Evolutionary conservation across 53 echinoderm and acorn worm genomes (phyloP), one percentile per base, ranked within the genome.

Genomic region (Holothuria scabra): DNA sequence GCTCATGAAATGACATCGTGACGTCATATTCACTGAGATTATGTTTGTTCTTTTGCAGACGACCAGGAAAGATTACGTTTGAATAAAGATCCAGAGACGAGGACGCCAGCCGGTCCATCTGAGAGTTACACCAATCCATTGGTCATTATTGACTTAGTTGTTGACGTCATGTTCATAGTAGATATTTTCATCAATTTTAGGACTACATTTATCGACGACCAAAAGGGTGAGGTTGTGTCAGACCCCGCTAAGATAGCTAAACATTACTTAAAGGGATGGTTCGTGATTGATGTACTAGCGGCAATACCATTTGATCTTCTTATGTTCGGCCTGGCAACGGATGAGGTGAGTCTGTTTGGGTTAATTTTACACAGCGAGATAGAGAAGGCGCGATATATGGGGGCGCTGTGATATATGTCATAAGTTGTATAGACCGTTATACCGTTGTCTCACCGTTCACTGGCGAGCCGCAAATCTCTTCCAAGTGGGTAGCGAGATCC

Each of bases 161-260:
- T 97, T 18, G 97, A 97, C 88, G 90, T 97, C 87, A 97, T 97
- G 97, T 97, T 97, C 79, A 88, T 97, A 28, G 92, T 94, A 31
- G 97, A 97, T 74, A 97, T 97, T 72, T 92, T 97, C 84, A 94
- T 97, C 86, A 97, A 97, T 74, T 97, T 94, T 62, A 83, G 97
- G 59, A 97, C 97, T 18, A 97, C 97, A 8, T 97, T 92, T 68
- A 88, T 97, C 57, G 97, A 97, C 62, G 92, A 94, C 33, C 88
- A 89, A 59, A 87, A 89, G 58, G 97, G 97, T 21, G 97, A 97
- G 79, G 97, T 97, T 84, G 92, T 94, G 30, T 97, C 94, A 12
- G 90, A 94, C 68, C 97, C 97, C 63, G 64, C 94, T 14, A 92
- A 94, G 85, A 97, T 97, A 22, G 97, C 97, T 63, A 92, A 86